Percentiles rank a stretch among this genome's conserved stretches.
These are phyloP conservation scores for Salvelinus fontinalis DNA, from an alignment of 2,113 vertebrate species.

Conservation along the genomic window DNA sequence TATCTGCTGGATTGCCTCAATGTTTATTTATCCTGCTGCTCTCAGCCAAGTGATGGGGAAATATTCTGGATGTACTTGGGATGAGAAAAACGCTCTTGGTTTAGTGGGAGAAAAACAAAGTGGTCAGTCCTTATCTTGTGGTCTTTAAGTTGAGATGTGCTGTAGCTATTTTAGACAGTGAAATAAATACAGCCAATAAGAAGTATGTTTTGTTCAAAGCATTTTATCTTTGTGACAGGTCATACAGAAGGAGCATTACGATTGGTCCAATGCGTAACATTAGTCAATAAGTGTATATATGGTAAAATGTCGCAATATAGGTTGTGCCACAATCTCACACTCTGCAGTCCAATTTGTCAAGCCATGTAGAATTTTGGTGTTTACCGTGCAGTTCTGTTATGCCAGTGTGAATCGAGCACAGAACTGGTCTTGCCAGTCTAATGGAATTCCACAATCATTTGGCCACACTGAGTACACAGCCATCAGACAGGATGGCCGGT, in stretches of 20 bases:
- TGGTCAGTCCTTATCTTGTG: too few species aligned
- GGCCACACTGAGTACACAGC: constrained; percentile 10
- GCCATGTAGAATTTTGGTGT: constrained; percentile 26
- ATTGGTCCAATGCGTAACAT: too few species aligned
- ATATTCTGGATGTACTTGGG: constrained; percentile 24
- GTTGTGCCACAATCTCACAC: too few species aligned
- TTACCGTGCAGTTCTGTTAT: constrained; percentile 35
- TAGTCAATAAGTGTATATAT: too few species aligned
- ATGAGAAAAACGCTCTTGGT: constrained; percentile 2
- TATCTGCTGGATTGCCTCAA: constrained; percentile 24
- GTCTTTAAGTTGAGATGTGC: too few species aligned
- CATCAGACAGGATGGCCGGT: constrained; percentile 25
- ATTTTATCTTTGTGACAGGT: not conserved
- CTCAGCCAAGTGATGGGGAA: constrained; percentile 17
- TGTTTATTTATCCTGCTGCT: constrained; percentile 40
- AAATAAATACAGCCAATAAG: too few species aligned
- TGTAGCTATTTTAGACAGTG: too few species aligned
- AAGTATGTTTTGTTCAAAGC: too few species aligned
- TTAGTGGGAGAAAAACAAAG: not conserved
- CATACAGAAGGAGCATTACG: too few species aligned
- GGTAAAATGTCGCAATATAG: too few species aligned
- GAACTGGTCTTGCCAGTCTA: constrained; percentile 4
- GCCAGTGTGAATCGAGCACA: constrained; percentile 32
- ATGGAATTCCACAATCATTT: constrained; percentile 12
- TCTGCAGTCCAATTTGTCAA: too few species aligned